phyloP scores from a whole-genome alignment of 2,797 vertebrate genomes.

The Poeciliopsis infans region DNA sequence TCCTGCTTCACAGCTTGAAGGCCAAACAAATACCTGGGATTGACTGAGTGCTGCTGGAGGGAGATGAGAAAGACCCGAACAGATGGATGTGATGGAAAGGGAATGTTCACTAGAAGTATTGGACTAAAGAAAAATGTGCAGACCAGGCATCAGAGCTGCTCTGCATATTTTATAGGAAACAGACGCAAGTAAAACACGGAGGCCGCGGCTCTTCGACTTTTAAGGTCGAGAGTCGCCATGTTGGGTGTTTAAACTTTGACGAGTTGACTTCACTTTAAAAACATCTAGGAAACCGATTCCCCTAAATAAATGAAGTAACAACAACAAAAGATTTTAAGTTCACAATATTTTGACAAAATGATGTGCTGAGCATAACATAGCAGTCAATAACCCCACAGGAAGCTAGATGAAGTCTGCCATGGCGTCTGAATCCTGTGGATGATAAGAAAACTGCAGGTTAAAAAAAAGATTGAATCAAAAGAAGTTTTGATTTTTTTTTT shows the following conservation, averaged over 20 bases:
- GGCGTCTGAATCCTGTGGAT: too few relatives aligned
- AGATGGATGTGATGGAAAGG: not conserved
- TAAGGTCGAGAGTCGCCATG: not conserved
- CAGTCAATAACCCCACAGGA: too few relatives aligned
- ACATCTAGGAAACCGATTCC: not conserved
- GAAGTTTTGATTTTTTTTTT: too few relatives aligned
- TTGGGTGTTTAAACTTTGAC: not conserved
- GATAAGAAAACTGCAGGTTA: too few relatives aligned
- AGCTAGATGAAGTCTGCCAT: too few relatives aligned
- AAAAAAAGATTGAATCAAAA: too few relatives aligned
- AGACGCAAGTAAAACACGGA: not conserved
- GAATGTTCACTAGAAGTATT: not conserved
- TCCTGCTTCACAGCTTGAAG: not conserved
- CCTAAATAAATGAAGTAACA: too few relatives aligned
- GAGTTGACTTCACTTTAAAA: too few relatives aligned
- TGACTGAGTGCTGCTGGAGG: not conserved
- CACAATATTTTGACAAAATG: too few relatives aligned
- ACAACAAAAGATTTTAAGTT: too few relatives aligned
- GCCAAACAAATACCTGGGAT: not conserved
- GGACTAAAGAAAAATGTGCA: not conserved
- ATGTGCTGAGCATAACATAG: too few relatives aligned
- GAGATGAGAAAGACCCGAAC: not conserved
- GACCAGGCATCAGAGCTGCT: too few relatives aligned
- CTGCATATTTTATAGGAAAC: not conserved
- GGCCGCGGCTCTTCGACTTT: not conserved